A percentile compares a stretch with the other conserved stretches of the same genome.
phyloP scores from a whole-genome alignment of 2,113 vertebrate species.

The Salvelinus namaycush region DNA sequence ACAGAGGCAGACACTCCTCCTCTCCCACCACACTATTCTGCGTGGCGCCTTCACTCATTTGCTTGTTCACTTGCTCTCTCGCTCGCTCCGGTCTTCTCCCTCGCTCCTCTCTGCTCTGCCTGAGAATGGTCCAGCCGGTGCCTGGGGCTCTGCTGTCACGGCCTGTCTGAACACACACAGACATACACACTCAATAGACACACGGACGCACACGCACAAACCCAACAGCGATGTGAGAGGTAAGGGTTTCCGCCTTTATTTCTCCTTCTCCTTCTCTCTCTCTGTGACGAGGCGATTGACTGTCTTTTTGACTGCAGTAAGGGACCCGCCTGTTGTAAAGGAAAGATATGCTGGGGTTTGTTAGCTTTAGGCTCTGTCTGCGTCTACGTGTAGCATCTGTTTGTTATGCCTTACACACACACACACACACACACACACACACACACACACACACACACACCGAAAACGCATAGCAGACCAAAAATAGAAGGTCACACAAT shows the following conservation, averaged over 20 bases:
- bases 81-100: constrained; percentile 59
- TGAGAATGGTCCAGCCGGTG: constrained; percentile 81
- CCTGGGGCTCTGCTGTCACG: constrained; percentile 77
- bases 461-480: constrained; percentile 56
- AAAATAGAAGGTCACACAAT: constrained; percentile 56
- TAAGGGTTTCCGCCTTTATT: constrained; percentile 62
- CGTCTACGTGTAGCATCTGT: constrained; percentile 33
- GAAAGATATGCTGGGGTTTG: constrained; percentile 37
- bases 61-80: constrained; percentile 56
- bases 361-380: constrained; percentile 34
- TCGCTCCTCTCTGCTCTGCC: constrained; percentile 54
- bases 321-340: constrained; percentile 17
- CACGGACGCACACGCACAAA: constrained; percentile 51
- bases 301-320: constrained; percentile 45
- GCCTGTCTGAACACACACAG: constrained; percentile 72
- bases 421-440: constrained; percentile 34
- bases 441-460: neutral
- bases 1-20: constrained; percentile 21
- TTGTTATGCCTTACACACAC: constrained; percentile 53
- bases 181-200: constrained; percentile 30
- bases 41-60: constrained; percentile 41
- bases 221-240: constrained; percentile 76
- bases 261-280: neutral
- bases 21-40: constrained; percentile 34
- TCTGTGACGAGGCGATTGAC: constrained; percentile 26